Percentiles rank a stretch among this genome's conserved stretches.
Conservation (phyloP, 2,797 vertebrate genomes). For the Syngnathus acus region DNA sequence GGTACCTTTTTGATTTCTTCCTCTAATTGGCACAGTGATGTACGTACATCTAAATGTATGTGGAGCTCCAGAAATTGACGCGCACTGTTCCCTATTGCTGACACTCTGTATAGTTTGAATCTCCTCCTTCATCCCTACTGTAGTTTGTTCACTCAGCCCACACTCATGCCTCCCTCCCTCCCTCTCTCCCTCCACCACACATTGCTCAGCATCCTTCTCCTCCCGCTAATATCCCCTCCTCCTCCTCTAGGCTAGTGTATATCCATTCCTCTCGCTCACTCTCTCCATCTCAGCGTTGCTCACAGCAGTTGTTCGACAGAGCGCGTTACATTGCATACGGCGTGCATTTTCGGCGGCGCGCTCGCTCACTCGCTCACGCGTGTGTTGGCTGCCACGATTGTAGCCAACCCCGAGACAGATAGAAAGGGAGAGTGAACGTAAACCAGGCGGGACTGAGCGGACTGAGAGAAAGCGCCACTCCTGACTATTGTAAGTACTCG, state of each 20-base stretch:
- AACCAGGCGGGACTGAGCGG: slow-evolving; percentile 33
- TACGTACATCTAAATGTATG: neutral
- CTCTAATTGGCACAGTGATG: neutral
- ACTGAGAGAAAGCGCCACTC: slow-evolving; percentile 30
- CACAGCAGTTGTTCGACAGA: slow-evolving; percentile 36
- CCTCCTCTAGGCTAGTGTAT: slow-evolving; percentile 11
- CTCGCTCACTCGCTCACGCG: neutral
- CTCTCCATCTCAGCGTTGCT: slow-evolving; percentile 29
- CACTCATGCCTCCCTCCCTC: slow-evolving; percentile 7
- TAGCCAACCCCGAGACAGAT: slow-evolving; percentile 12
- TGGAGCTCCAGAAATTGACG: neutral
- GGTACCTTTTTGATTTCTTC: neutral
- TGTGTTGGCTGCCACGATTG: slow-evolving; percentile 46
- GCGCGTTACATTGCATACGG: slow-evolving; percentile 32
- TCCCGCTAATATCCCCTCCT: slow-evolving; percentile 15
- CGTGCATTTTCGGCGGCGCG: slow-evolving; percentile 25
- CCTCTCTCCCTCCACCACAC: slow-evolving; percentile 10
- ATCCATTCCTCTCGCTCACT: slow-evolving; percentile 15
- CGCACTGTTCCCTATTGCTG: neutral
- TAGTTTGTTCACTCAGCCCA: slow-evolving; percentile 18
- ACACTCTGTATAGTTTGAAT: neutral
- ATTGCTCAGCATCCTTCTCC: slow-evolving; percentile 27
- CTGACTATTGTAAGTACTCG: slow-evolving; percentile 44
- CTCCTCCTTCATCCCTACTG: slow-evolving; percentile 8
- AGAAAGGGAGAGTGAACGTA: slow-evolving; percentile 25